Base-by-base conservation (phyloP, 2,113 vertebrate genomes). In the Pagrus major region DNA sequence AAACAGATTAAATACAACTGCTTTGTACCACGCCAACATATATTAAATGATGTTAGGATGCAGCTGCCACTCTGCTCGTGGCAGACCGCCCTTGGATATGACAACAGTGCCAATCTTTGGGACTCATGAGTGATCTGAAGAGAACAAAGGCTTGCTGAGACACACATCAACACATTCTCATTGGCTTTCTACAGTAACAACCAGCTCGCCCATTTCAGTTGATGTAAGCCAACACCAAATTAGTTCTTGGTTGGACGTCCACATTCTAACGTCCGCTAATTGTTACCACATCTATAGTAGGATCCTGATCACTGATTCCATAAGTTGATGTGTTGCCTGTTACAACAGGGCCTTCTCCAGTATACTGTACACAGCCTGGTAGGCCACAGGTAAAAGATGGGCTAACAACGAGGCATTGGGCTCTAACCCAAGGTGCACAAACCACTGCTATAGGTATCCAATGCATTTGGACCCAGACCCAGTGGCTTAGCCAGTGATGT, bases 1-100 rank as follows among this genome's bases (percentile, higher is more conserved):
- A 80, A 69, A 73, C 71, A 58, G 41, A 81, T 63, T 64, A 16
- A 55, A 18, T 71, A 55, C 23, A 29, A n/a, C 59, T 67, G 23
- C 68, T 77, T 76, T 56, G 63, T 54, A 72, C 8, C 42, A 65
- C n/a, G n/a, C 35, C 44, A 71, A 44, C 47, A 68, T 56, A 44
- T 25, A 70, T n/a, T 72, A n/a, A 71, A 83, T 77, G 35, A 23
- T 46, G 56, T 70, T 46, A 69, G 31, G 52, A 61, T 56, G 27
- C 61, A 71, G 44, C 69, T 71, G 61, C 60, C 46, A 33, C 42
- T 70, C 46, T 60, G 51, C 39, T 42, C 23, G 56, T 77, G 64
- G 15, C 73, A 61, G 58, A 75, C 27, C 10, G 33, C 51, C 35
- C 47, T 59, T 63, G 70, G 56, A 59, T 15, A 60, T 60, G 44